These are phyloP conservation scores for Otis tarda DNA, from an alignment of 2,113 vertebrate species.

Conservation along the genomic window DNA sequence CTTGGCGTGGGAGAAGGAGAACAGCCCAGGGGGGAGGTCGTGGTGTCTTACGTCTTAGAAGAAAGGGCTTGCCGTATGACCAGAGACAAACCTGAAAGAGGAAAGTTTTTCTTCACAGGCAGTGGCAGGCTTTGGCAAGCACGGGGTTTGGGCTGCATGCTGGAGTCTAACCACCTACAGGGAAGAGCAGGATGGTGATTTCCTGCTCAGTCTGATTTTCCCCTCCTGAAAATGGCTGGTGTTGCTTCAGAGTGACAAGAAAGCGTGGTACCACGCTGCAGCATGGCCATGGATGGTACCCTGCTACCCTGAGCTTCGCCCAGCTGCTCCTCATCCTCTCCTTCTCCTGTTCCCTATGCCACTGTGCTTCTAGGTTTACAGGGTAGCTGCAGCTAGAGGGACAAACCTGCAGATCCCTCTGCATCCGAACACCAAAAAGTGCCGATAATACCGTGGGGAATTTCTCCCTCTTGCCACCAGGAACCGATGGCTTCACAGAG, in stretches of 20 bases:
- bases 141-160: fast-evolving
- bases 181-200: not conserved
- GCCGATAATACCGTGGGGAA: not conserved
- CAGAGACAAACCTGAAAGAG: not conserved
- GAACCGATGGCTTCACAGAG: not conserved
- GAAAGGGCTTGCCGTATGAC: fast-evolving
- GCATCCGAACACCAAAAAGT: not conserved
- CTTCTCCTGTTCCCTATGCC: not conserved
- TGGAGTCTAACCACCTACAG: not conserved
- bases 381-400: not conserved
- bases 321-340: not conserved
- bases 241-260: not conserved
- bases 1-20: not conserved
- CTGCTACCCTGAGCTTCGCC: not conserved
- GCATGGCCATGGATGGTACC: not conserved
- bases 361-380: no score
- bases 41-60: fast-evolving
- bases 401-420: fast-evolving
- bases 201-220: not conserved
- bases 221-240: not conserved
- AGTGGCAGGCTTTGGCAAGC: not conserved
- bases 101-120: not conserved
- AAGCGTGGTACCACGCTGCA: fast-evolving
- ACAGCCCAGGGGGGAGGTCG: fast-evolving
- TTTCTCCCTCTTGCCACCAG: no score